Conservation (phyloP, 2,797 vertebrate species). For the Scarus forsteni region DNA sequence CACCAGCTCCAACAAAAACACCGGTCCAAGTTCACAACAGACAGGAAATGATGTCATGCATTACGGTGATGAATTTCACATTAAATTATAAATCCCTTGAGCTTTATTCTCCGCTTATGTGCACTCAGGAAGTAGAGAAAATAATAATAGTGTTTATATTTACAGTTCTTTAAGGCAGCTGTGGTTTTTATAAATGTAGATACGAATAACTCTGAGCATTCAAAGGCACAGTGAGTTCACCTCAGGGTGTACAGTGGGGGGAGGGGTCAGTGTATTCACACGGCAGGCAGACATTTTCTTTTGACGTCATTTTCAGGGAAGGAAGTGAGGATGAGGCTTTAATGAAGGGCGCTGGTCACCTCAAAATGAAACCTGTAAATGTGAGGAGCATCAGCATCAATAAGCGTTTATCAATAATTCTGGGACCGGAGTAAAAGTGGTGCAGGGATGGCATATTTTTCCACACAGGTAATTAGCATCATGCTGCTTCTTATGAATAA, state of each 20-base stretch:
- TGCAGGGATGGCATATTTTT: no score
- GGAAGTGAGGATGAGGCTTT: not conserved
- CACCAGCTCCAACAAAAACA: conserved; percentile 53
- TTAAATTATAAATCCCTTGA: conserved; percentile 76
- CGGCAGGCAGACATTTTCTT: not conserved
- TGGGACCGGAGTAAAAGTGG: no score
- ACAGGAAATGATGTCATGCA: conserved; percentile 61
- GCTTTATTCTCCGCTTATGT: conserved; percentile 73
- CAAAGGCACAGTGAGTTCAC: conserved; percentile 71
- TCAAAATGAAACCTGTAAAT: no score
- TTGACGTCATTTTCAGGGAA: not conserved
- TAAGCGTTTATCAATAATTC: no score
- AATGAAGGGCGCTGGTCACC: not conserved
- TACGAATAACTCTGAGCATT: conserved; percentile 63
- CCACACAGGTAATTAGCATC: no score
- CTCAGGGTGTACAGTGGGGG: conserved; percentile 65
- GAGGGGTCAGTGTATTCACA: conserved; percentile 64
- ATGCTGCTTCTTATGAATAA: no score
- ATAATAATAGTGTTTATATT: conserved; percentile 74
- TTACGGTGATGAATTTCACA: conserved; percentile 71
- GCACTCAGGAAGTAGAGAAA: conserved; percentile 63
- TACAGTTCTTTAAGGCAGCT: conserved; percentile 58
- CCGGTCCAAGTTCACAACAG: conserved; percentile 43
- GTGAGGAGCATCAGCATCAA: no score
- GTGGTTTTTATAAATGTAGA: conserved; percentile 59